phyloP scores from a whole-genome alignment of 2,113 vertebrate species.

The Steatornis caripensis region DNA sequence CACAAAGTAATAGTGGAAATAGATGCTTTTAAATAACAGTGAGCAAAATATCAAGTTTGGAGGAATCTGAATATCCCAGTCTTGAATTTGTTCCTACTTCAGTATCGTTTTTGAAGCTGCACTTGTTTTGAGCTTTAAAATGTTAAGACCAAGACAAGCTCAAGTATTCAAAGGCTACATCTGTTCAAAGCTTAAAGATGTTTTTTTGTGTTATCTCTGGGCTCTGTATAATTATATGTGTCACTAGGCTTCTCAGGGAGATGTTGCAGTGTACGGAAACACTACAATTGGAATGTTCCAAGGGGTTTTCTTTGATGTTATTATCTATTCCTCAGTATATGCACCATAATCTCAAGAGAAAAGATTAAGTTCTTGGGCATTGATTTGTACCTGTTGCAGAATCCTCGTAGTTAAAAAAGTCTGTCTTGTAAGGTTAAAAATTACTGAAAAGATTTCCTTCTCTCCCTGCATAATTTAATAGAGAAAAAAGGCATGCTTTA shows the following conservation, averaged over 20 bases:
- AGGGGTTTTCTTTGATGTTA: slow-evolving; percentile 32
- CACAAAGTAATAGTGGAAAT: background rate
- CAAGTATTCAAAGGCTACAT: slow-evolving; percentile 61
- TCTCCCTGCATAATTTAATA: background rate
- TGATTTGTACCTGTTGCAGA: background rate
- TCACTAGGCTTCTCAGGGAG: slow-evolving; percentile 53
- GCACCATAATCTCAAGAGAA: background rate
- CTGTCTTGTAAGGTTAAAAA: background rate
- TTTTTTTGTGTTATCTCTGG: slow-evolving; percentile 67
- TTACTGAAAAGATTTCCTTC: background rate
- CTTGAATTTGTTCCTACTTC: background rate
- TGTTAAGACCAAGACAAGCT: slow-evolving; percentile 46
- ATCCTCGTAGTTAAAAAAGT: background rate
- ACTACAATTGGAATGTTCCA: slow-evolving; percentile 53
- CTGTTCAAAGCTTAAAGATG: slow-evolving; percentile 67
- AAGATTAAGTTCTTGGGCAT: slow-evolving; percentile 14
- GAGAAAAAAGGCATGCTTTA: background rate
- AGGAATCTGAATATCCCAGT: background rate
- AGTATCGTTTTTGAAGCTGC: background rate
- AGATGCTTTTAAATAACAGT: background rate
- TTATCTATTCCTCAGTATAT: slow-evolving; percentile 7
- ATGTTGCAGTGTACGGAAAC: slow-evolving; percentile 46
- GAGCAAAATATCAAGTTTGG: background rate
- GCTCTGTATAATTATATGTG: slow-evolving; percentile 59
- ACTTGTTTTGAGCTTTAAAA: slow-evolving; percentile 41